Evolutionary conservation across 2,888 invertebrate species (phyloP), one percentile per base, ranked within the genome.

Genomic region (Muschampia plurimacula): DNA sequence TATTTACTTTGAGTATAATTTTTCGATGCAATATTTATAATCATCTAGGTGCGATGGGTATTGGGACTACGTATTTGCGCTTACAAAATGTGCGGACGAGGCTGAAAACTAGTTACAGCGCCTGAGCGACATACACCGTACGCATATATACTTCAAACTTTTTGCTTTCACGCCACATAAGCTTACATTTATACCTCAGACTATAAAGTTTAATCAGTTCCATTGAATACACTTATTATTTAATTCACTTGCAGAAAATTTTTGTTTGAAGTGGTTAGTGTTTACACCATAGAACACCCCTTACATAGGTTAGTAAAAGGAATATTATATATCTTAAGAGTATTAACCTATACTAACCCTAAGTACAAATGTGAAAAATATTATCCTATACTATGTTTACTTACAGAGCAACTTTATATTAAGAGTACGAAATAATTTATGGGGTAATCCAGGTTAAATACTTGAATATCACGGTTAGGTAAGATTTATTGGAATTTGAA

Each of bases 351-450:
- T 60, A 75, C 76, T 88, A 82, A 84, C 76, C 82, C 89, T 90
- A 90, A 89, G 87, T 89, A 89, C 85, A 88, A 87, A 88, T 77
- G 84, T 87, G 88, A 87, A 84, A 89, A 88, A 85, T 79, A 80
- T 88, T 86, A 84, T 69, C 81, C 85, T 86, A 88, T 77, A 77
- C 80, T 85, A 84, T 75, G 82, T 68, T 73, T 64, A 57, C 67
- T 64, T 85, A 86, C 75, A 71, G 68, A 81, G 74, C 81, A 80
- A 78, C 76, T 77, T 71, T 80, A 79, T 75, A 85, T 85, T 84
- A 70, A 10, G 57, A 57, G 57, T 57, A 57, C 57, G 65, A 66
- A 64, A 41, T 64, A 55, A 15, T 65, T 59, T 49, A 71, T 46
- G 57, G 65, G 65, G 49, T 49, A 65, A 49, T 59, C 46, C 46